A percentile compares a stretch with the other conserved stretches of the same genome.
These are phyloP conservation scores for Macrobrachium rosenbergii DNA, from an alignment of 1,140 invertebrate species.

Conservation along the genomic window DNA sequence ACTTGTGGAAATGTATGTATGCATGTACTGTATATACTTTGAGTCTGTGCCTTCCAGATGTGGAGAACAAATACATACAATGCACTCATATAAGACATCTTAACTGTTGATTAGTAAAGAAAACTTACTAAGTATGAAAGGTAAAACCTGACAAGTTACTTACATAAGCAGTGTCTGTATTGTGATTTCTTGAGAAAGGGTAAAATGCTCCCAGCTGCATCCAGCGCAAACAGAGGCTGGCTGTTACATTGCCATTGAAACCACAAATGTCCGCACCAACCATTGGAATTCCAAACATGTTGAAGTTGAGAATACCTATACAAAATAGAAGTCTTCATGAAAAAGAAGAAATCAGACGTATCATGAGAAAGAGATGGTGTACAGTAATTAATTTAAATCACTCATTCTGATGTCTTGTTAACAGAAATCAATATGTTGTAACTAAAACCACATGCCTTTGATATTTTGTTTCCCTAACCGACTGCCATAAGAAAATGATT, in stretches of 20 bases:
- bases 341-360: background rate
- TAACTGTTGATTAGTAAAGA: background rate
- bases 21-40: no score
- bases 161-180: slow-evolving; percentile 68
- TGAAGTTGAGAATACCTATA: slow-evolving; percentile 80
- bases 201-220: slow-evolving; percentile 73
- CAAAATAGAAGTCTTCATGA: background rate
- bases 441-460: no score
- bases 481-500: no score
- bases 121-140: background rate
- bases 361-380: no score
- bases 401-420: no score
- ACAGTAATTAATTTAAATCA: no score
- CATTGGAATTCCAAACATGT: slow-evolving; percentile 75
- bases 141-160: background rate
- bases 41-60: no score
- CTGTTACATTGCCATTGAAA: slow-evolving; percentile 71
- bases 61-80: no score
- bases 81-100: no score
- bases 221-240: slow-evolving; percentile 74
- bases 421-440: no score
- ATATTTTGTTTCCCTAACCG: no score
- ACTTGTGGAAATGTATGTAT: no score
- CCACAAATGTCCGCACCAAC: slow-evolving; percentile 76
- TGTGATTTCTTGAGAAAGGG: slow-evolving; percentile 68